Conservation (phyloP, 2,113 vertebrate genomes). For the Falco punctatus region DNA sequence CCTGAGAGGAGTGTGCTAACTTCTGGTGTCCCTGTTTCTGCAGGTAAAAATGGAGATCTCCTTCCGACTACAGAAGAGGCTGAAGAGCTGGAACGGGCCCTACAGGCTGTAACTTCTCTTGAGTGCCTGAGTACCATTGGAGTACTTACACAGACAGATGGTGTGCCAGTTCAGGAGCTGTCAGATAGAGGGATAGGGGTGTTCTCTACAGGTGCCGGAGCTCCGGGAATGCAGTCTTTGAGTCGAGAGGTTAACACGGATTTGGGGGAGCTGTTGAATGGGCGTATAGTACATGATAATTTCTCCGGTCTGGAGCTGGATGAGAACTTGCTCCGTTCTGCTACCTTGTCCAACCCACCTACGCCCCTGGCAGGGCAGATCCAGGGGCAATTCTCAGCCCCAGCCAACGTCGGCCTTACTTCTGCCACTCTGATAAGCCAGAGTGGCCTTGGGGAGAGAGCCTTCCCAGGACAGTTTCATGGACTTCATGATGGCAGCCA, state of each 20-base stretch:
- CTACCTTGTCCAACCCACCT: constrained; percentile 82
- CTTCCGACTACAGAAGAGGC: constrained; percentile 98
- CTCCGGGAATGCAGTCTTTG: constrained; percentile 85
- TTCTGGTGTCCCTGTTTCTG: constrained; percentile 32
- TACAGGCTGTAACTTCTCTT: constrained; percentile 96
- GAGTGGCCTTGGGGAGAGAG: constrained; percentile 87
- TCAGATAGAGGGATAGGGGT: constrained; percentile 88
- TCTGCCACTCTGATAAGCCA: constrained; percentile 85
- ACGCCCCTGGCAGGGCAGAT: constrained; percentile 84
- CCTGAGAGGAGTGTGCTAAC: not conserved
- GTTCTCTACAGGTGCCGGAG: constrained; percentile 85
- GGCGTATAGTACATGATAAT: constrained; percentile 90
- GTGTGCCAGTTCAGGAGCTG: constrained; percentile 83
- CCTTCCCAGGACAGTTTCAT: constrained; percentile 87
- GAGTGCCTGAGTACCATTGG: constrained; percentile 97
- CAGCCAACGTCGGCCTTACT: constrained; percentile 85
- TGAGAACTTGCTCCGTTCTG: constrained; percentile 91
- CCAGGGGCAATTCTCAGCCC: constrained; percentile 81
- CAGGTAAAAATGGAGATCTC: constrained; percentile 97
- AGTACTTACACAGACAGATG: constrained; percentile 88
- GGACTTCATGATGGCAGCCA: constrained; percentile 85
- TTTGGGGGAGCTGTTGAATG: constrained; percentile 91
- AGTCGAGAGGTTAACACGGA: constrained; percentile 83
- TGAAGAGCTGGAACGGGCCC: constrained; percentile 94
- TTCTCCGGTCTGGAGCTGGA: constrained; percentile 94